Base-by-base conservation (phyloP, 2,113 vertebrate genomes). In the Cochlearius cochlearius region DNA sequence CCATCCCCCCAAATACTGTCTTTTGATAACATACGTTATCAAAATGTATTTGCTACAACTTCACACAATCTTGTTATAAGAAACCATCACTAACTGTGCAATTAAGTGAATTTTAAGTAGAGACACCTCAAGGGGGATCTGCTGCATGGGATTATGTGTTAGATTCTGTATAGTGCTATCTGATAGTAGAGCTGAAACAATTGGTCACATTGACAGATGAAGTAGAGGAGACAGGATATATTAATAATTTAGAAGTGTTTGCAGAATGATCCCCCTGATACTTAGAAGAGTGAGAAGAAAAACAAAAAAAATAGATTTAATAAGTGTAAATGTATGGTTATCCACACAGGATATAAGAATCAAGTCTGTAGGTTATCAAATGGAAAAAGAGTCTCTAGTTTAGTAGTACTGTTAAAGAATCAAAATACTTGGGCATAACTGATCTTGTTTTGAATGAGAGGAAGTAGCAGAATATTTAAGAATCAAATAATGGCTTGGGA, bases 81-180 rank as follows among this genome's bases (percentile, higher is more conserved):
- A 91, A 89, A 26, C 69, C 77, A 49, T 66, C 43, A 27, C 34
- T 83, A 77, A 25, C 41, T 68, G 25, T 34, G 47, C 80, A 94
- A 82, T 75, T 88, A 88, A 90, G 23, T 69, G n/a, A 86, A 88
- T 94, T 92, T 94, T 95, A 82, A 92, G 66, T 50, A 67, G 47
- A 56, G 27, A 21, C 11, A 34, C 64, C 68, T 93, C 64, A 52
- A 66, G 64, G 19, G 66, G 36, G 11, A 71, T 84, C 47, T 75
- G 23, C 56, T 68, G 21, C n/a, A 71, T 56, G 67, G 38, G 67
- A 63, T 92, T 91, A 74, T 84, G 49, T 7, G 2, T 81, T 82
- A 81, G 52, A 7, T 59, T 87, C 66, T 78, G 4, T 47, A 26
- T 30, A 52, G 13, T 43, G 36, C 34, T 88, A 11, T 79, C 53